Conservation (phyloP, 2,888 invertebrate genomes). For the Physocephala rufipes region DNA sequence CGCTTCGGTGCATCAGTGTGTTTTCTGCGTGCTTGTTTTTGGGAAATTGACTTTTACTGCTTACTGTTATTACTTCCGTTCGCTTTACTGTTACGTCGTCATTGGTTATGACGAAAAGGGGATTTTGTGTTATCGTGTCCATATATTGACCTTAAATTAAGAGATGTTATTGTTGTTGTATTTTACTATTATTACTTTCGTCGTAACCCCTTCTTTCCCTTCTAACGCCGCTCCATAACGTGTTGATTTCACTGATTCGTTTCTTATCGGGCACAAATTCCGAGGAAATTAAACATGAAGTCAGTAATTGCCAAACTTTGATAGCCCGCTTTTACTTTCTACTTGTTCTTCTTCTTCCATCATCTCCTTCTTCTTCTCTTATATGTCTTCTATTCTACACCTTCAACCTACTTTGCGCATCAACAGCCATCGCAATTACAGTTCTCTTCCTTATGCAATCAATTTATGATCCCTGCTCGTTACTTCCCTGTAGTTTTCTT, state of each 20-base stretch:
- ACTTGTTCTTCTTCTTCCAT: not conserved
- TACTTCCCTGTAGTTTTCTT: not conserved
- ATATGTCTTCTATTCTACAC: not conserved
- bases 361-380: not conserved
- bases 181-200: not conserved
- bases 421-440: not conserved
- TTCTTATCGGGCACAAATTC: constrained; percentile 26
- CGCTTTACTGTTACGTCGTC: constrained; percentile 9
- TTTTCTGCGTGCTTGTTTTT: constrained; percentile 9
- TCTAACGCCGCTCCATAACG: not conserved
- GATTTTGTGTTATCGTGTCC: not conserved
- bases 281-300: constrained; percentile 33
- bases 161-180: constrained; percentile 1
- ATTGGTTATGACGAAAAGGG: not conserved
- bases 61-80: not conserved
- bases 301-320: not conserved
- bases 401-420: no score
- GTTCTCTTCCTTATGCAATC: not conserved
- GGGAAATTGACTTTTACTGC: constrained; percentile 23
- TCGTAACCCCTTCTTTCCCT: no score
- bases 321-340: constrained; percentile 3
- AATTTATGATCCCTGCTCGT: not conserved
- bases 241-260: not conserved
- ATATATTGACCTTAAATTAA: not conserved
- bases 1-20: no score